Evolutionary conservation across 2,797 vertebrate species (phyloP), one percentile per base, ranked within the genome.

Genomic region (Diceros bicornis): DNA sequence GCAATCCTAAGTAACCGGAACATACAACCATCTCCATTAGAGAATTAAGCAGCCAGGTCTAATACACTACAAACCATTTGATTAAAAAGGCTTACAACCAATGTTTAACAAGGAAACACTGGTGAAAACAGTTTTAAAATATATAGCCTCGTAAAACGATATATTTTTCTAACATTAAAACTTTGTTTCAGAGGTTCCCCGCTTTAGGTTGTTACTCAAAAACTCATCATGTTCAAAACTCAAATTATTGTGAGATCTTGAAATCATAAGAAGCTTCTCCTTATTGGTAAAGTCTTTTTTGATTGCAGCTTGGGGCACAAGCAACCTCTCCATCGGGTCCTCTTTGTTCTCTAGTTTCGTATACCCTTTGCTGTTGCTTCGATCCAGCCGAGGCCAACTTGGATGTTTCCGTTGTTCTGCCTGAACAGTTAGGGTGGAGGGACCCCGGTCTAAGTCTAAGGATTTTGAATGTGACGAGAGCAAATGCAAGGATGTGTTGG

Each of bases 231-330:
- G 99, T 98, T 99, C 99, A 96, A 99, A 99, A 98, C 99, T 99
- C 98, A 99, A 99, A 97, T 99, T 99, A 97, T 99, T 99, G 78
- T 99, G 99, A 7, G 99, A 99, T 97, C 99, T 99, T 17, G 99
- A 99, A 97, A 99, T 99, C 99, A 99, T 99, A 55, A 99, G 99
- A 95, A 99, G 99, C 98, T 99, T 99, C 98, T 99, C 99, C 55
- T 99, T 99, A 98, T 99, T 99, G 71, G 99, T 99, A 93, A 99
- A 99, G 98, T 99, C 99, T 25, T 99, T 99, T 97, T 99, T 99
- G 20, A 93, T 97, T 0, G 98, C 95, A 50, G 91, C 90, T 8
- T 99, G 98, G 47, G 99, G 98, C 7, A 99, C 99, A 79, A 99
- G 98, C 97, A 99, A 97, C 79, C 99, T 98, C 97, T 99, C 99